Percentiles rank a stretch among this genome's conserved stretches.
Conservation (phyloP, 2,888 invertebrate genomes). For the Parapristionchus giblindavisi region DNA sequence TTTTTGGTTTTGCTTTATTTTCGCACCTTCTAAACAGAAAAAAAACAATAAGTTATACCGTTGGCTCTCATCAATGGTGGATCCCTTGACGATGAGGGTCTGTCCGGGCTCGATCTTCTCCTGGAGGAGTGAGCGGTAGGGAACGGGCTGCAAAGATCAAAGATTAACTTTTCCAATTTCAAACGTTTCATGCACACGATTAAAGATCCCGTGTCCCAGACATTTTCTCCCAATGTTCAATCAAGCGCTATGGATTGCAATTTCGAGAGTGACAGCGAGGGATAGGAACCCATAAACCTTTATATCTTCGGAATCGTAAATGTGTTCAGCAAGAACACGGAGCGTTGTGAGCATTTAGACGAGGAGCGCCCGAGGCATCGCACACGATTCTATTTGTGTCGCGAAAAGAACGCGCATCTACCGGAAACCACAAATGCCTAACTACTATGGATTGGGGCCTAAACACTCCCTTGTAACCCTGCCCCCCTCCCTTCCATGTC, state of each 20-base stretch:
- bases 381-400: too few species aligned
- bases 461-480: background rate
- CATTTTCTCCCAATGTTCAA: background rate
- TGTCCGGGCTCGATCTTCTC: slow-evolving; percentile 68
- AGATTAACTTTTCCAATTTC: slow-evolving; percentile 14
- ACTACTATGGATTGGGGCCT: background rate
- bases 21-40: background rate
- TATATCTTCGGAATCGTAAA: background rate
- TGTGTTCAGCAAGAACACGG: slow-evolving; percentile 13
- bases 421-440: background rate
- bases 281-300: too few species aligned
- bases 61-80: slow-evolving; percentile 65
- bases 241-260: too few species aligned
- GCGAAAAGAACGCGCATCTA: too few species aligned
- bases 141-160: slow-evolving; percentile 59
- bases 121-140: slow-evolving; percentile 66
- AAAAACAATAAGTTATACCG: too few species aligned
- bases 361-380: too few species aligned
- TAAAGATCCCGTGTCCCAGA: background rate
- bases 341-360: slow-evolving; percentile 28
- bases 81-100: slow-evolving; percentile 67
- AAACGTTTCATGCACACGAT: too few species aligned
- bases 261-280: too few species aligned
- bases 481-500: background rate
- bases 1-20: too few species aligned